Base-by-base conservation (phyloP, 2,113 vertebrate species). In the Engystomops pustulosus region DNA sequence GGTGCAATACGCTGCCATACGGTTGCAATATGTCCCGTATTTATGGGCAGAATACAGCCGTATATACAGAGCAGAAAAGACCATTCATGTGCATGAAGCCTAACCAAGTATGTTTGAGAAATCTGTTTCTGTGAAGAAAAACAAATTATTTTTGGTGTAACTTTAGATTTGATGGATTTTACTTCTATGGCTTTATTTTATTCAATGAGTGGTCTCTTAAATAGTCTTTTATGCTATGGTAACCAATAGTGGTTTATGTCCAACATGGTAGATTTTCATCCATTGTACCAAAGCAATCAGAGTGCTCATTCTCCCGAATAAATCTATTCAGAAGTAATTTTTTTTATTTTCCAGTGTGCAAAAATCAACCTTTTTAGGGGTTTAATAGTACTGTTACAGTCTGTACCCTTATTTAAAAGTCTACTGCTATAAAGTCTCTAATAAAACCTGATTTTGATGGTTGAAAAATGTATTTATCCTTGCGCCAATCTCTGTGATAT, bases 401-500 rank as follows among this genome's bases (percentile, higher is more conserved):
- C n/a, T 49, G 10, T 14, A 23, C 53, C 8, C 51, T 27, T 25
- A 32, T 20, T 69, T 51, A 15, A 14, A 45, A 25, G 12, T 4
- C 23, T 78, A 30, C 27, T 53, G 17, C 4, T 14, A n/a, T 17
- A 69, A 78, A 58, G 74, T 27, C 36, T 41, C 47, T 58, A 38
- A 70, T 36, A 34, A 70, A 72, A 72, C 17, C 11, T 82, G 80
- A 82, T 60, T 84, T 77, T 77, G 60, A 84, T 55, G 51, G 62
- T 6, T 55, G 34, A 2, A 81, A 51, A 71, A 58, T 58, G 67
- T 51, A 55, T 41, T 67, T 84, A 77, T 85, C 70, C 76, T 23
- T 49, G 25, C 25, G 74, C 41, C 32, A 69, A 69, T 69, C 14
- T 7, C 8, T 32, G 25, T 55, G 47, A 41, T 34, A 44, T 36